Evolutionary conservation across 2,797 vertebrate genomes (phyloP).

Genomic region (Argya squamiceps): DNA sequence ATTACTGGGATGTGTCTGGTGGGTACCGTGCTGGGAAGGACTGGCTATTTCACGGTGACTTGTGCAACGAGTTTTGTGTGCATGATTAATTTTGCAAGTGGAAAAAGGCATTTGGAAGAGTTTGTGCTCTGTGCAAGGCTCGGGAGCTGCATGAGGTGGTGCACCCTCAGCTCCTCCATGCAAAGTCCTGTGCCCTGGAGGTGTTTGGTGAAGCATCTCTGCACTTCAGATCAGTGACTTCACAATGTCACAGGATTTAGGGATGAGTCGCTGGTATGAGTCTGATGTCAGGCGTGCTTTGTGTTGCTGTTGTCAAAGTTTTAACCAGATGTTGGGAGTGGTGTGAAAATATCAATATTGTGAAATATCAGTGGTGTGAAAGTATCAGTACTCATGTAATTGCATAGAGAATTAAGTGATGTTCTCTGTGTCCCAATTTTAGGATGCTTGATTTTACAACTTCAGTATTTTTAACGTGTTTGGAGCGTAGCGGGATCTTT

Average conservation of each 20-base stretch:
- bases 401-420: not conserved
- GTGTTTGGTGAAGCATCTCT: not conserved
- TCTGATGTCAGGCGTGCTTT: not conserved
- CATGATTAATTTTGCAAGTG: not conserved
- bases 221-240: not conserved
- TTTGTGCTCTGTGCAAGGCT: not conserved
- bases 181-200: not conserved
- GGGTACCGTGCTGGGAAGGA: not conserved
- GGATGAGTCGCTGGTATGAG: not conserved
- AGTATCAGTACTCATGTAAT: not conserved
- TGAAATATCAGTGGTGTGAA: no score
- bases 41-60: not conserved
- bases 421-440: not conserved
- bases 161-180: accelerated
- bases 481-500: not conserved
- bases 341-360: no score
- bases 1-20: not conserved
- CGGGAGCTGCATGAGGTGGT: not conserved
- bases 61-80: not conserved
- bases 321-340: not conserved
- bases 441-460: not conserved
- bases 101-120: not conserved
- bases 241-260: not conserved
- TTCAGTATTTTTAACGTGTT: accelerated
- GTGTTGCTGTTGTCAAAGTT: not conserved